Evolutionary conservation across 2,888 invertebrate genomes (phyloP), one percentile per base, ranked within the genome.

Genomic region (Thumatha senex): DNA sequence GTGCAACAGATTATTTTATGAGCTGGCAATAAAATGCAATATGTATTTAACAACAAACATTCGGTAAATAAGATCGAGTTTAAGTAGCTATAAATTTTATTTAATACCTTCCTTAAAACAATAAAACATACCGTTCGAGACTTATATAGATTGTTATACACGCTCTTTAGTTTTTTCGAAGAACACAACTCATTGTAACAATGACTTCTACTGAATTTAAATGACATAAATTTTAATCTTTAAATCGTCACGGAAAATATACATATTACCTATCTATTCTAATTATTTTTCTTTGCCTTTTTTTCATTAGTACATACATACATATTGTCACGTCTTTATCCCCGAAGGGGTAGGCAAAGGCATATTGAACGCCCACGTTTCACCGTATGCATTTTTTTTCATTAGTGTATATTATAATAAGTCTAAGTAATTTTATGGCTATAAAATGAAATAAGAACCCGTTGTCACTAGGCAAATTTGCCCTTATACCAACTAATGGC

Each of bases 1-100:
- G 54, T 62, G 63, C 54, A 48, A 61, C 47, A 56, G 0, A 56
- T 35, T 40, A 47, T 51, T 68, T 68, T 58, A 66, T 46, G 40
- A 51, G 10, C 35, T 31, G n/a, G 45, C 40, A 46, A 52, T 54
- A 54, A 48, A 63, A 54, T 31, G 9, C 9, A 40, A 36, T 50
- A 46, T 38, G 46, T 52, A 40, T 52, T 36, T 41, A 40, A 36
- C 13, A 33, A 15, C 40, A 8, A 50, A 52, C 46, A 43, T 34
- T 43, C 33, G 33, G 33, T 43, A 44, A 35, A 46, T 46, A 48
- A 47, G 34, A 54, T 47, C 13, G 50, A 13, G 40, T 50, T 54
- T 55, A 51, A 65, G 29, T 8, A 5, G 0, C n/a, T 18, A 53
- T 65, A 66, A 62, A 63, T 69, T 59, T 30, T 35, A 0, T 51